A percentile compares a stretch with the other conserved stretches of the same genome.
These are phyloP conservation scores for Pseudomyrmex flavicornis DNA, from an alignment of 1,140 invertebrate species.

Conservation along the genomic window DNA sequence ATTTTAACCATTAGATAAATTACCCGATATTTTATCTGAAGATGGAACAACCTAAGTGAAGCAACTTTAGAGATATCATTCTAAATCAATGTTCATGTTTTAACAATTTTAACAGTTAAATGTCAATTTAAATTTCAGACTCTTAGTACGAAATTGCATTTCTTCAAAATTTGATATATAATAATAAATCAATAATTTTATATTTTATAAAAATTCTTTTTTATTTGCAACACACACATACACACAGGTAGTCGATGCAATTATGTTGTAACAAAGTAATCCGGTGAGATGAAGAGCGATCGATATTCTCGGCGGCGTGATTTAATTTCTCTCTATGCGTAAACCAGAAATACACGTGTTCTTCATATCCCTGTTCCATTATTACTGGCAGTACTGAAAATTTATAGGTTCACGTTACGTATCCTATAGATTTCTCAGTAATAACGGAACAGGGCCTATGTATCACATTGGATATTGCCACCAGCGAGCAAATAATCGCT, in stretches of 20 bases:
- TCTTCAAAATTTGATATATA: neutral
- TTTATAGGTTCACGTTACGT: no score
- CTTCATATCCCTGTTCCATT: no score
- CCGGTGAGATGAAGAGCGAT: neutral
- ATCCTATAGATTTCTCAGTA: no score
- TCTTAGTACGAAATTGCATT: no score
- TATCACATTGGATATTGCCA: conserved; percentile 1
- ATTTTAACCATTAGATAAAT: no score
- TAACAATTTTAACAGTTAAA: neutral
- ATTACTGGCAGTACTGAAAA: no score
- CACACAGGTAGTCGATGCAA: no score
- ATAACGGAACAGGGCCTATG: no score
- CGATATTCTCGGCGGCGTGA: neutral
- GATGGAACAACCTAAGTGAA: neutral
- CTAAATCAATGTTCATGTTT: neutral
- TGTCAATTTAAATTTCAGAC: neutral
- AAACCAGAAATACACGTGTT: conserved; percentile 23
- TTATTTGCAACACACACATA: neutral
- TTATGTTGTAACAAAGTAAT: conserved; percentile 17
- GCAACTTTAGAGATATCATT: neutral
- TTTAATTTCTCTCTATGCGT: conserved; percentile 18
- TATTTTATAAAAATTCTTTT: neutral
- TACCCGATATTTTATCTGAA: no score
- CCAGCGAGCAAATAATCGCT: neutral
- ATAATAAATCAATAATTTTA: neutral